Conservation (phyloP, 2,888 invertebrate species). For the Hirtodrosophila trivittata region DNA sequence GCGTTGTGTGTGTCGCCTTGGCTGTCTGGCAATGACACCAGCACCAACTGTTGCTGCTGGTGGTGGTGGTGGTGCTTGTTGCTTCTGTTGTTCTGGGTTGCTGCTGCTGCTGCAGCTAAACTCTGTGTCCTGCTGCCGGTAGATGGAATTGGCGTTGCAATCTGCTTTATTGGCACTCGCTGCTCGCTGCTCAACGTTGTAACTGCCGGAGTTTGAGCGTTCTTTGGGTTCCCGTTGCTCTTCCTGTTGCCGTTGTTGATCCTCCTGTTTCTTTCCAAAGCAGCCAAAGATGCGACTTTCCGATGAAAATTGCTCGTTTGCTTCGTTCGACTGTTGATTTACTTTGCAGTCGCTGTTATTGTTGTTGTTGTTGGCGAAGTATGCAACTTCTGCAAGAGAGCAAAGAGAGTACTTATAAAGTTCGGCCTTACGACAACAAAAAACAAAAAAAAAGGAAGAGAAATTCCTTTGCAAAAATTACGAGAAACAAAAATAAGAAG, state of each 20-base stretch:
- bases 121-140: constrained; percentile 61
- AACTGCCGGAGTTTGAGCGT: constrained; percentile 51
- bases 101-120: constrained; percentile 19
- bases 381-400: constrained; percentile 83
- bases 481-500: no score
- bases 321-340: constrained; percentile 46
- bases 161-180: constrained; percentile 31
- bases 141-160: constrained; percentile 23
- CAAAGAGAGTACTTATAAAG: constrained; percentile 76
- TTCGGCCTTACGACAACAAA: constrained; percentile 54
- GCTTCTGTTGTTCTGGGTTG: constrained; percentile 3
- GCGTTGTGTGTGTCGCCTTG: constrained; percentile 47
- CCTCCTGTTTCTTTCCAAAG: constrained; percentile 44
- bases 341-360: constrained; percentile 27
- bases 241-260: constrained; percentile 7
- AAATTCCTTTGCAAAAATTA: not conserved
- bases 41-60: not conserved
- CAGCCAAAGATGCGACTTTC: constrained; percentile 52
- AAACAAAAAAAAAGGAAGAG: constrained; percentile 1
- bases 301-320: constrained; percentile 15
- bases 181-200: constrained; percentile 65
- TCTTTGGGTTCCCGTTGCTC: constrained; percentile 22
- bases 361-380: constrained; percentile 76
- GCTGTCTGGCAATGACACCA: constrained; percentile 46
- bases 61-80: no score